Evolutionary conservation across 2,113 vertebrate genomes (phyloP).

Genomic region (Oophaga pumilio): DNA sequence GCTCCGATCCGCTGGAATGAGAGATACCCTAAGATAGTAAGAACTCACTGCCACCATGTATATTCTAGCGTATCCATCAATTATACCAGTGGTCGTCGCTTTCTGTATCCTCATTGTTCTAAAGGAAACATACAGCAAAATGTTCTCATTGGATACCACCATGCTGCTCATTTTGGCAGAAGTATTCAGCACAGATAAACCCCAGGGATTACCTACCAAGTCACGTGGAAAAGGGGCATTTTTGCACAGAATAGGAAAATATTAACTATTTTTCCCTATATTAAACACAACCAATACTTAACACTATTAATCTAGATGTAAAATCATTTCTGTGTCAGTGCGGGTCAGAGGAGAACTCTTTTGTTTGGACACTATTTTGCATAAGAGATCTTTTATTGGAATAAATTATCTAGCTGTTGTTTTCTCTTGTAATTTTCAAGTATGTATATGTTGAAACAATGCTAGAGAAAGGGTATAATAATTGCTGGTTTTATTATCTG

Average conservation of each 20-base stretch:
- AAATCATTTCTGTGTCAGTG: background rate
- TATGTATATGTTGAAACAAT: background rate
- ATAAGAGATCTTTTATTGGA: slow-evolving; percentile 1
- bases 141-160: background rate
- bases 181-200: background rate
- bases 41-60: too few species aligned
- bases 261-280: background rate
- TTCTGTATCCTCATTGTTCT: background rate
- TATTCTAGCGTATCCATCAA: too few species aligned
- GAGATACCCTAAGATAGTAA: background rate
- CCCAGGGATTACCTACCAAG: background rate
- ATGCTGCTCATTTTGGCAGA: background rate
- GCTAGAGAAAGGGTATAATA: too few species aligned
- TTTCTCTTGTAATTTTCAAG: background rate
- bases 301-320: background rate
- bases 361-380: background rate
- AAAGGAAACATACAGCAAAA: background rate
- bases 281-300: background rate
- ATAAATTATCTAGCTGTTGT: slow-evolving; percentile 19
- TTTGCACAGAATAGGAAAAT: background rate
- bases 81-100: background rate
- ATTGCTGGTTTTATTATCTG: too few species aligned
- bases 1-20: too few species aligned
- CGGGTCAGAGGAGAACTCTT: background rate
- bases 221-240: background rate